Base-by-base conservation (phyloP, 1,140 invertebrate species). In the Psilanteris sp. region DNA sequence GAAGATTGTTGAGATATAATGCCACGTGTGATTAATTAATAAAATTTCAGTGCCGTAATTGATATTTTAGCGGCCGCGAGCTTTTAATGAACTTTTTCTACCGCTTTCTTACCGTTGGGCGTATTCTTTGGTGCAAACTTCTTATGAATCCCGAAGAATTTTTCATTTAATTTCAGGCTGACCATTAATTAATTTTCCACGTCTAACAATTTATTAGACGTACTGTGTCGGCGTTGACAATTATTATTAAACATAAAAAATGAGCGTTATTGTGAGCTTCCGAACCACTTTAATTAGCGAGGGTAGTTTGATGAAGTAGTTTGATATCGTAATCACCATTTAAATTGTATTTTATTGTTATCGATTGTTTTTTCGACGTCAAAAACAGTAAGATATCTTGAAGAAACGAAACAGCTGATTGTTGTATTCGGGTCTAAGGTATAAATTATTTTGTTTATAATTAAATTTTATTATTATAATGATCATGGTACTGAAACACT, bases 1-100 rank as follows among this genome's bases (percentile, higher is more conserved):
- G 36, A 39, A 8, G 22, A 8, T 39, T 22, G 36, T 39, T 10
- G 36, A n/a, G 36, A 5, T 22, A 39, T 20, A 39, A 39, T n/a
- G 16, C 16, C 48, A 41, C 32, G 62, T 64, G 57, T 75, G 70
- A 62, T 70, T 77, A 79, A 79, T 79, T 79, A 79, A 37, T 9
- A 11, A 41, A 62, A 75, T 77, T 74, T 77, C 20, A 54, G 18
- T n/a, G 7, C 1, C 14, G 57, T 48, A 52, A 76, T 76, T 79
- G 57, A 79, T 73, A 70, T 67, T 61, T 73, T 54, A 54, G 22
- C 22, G 15, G 52, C 57, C 11, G 24, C 34, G 34, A 24, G 15
- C 50, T 73, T 62, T 62, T 74, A 67, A 74, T 74, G 61, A 74
- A 74, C 48, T 74, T 67, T 74, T 74, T 74, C 61, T 15, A 59